Evolutionary conservation across 2,113 vertebrate species (phyloP).

Genomic region (Cephalopholis sonnerati): DNA sequence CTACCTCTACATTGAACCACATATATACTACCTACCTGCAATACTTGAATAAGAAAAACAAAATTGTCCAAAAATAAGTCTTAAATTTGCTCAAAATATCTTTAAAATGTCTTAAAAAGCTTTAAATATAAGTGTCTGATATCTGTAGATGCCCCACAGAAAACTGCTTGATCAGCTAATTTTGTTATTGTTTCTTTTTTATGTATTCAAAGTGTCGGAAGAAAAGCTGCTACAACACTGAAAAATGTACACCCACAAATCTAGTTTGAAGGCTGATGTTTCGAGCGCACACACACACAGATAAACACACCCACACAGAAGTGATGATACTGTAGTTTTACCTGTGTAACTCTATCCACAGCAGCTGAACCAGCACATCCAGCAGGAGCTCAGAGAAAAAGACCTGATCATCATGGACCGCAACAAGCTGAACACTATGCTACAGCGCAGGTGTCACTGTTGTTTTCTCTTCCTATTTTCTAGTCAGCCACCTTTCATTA

Average conservation of each 20-base stretch:
- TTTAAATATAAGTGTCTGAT: no score
- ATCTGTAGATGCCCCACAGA: no score
- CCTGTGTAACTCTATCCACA: slow-evolving; percentile 71
- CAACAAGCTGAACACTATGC: slow-evolving; percentile 85
- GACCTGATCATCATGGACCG: slow-evolving; percentile 86
- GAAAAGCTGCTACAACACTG: neutral
- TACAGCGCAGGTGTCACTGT: slow-evolving; percentile 87
- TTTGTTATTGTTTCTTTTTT: neutral
- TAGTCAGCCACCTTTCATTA: slow-evolving; percentile 1
- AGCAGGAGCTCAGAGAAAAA: slow-evolving; percentile 88
- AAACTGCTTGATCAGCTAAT: slow-evolving; percentile 1
- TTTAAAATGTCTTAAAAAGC: no score
- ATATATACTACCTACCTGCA: no score
- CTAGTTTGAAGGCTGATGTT: slow-evolving; percentile 20
- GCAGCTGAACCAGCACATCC: slow-evolving; percentile 85
- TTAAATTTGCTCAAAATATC: no score
- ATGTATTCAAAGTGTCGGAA: slow-evolving; percentile 14
- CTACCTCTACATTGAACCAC: no score
- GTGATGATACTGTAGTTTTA: slow-evolving; percentile 52
- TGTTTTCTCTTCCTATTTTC: slow-evolving; percentile 6
- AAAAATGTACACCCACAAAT: slow-evolving; percentile 12
- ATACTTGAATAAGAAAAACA: no score
- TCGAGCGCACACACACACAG: slow-evolving; percentile 16
- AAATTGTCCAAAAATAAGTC: no score
- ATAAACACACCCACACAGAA: neutral